phyloP scores from a whole-genome alignment of 2,113 vertebrate species.

The Azemiops feae region DNA sequence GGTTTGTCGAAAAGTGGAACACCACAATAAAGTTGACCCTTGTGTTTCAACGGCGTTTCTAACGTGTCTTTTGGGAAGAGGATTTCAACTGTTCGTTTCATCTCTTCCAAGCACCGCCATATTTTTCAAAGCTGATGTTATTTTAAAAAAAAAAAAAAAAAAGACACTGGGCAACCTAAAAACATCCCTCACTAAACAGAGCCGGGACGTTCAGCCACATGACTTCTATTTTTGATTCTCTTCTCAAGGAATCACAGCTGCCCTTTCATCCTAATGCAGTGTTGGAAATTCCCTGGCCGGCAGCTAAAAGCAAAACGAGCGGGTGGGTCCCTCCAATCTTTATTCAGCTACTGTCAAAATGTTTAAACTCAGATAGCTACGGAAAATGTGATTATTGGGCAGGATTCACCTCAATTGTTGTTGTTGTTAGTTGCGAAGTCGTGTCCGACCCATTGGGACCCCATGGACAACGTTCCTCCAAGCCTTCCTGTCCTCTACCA shows the following conservation, averaged over 20 bases:
- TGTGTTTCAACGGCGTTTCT: background rate
- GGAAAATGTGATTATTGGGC: too few species aligned
- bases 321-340: too few species aligned
- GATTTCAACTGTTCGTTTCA: background rate
- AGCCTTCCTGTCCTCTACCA: too few species aligned
- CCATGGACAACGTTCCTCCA: too few species aligned
- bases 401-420: too few species aligned
- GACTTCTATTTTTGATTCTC: slow-evolving; percentile 38
- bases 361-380: too few species aligned
- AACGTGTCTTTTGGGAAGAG: background rate
- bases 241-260: slow-evolving; percentile 39
- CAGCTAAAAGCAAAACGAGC: too few species aligned
- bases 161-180: slow-evolving; percentile 10
- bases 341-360: too few species aligned
- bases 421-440: too few species aligned
- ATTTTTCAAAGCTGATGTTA: background rate
- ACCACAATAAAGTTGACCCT: background rate
- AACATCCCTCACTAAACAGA: background rate
- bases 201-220: slow-evolving; percentile 25
- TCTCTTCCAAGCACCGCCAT: background rate
- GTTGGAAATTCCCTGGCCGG: too few species aligned
- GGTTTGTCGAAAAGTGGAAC: background rate
- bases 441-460: too few species aligned
- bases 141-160: background rate
- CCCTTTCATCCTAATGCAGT: slow-evolving; percentile 8